Conservation (phyloP, 2,888 invertebrate species). For the Volucella inanis region DNA sequence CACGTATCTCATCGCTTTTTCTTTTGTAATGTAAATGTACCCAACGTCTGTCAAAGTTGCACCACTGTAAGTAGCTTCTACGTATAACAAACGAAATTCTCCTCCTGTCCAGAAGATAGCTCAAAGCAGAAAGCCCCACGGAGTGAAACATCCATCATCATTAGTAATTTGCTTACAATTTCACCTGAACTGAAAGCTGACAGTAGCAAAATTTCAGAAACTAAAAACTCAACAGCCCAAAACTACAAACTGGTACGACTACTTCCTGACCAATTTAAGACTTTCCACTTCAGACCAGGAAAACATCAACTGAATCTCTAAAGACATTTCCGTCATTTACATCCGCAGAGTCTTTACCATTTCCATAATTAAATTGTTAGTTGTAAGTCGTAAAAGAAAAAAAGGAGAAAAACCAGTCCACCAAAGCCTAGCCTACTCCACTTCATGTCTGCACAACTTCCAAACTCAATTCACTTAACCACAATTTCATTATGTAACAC, state of each 20-base stretch:
- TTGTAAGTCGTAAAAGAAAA: too few relatives aligned
- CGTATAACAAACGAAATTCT: too few relatives aligned
- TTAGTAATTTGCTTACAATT: too few relatives aligned
- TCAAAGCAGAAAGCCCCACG: too few relatives aligned
- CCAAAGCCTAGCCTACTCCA: slow-evolving; percentile 63
- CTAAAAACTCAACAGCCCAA: background rate
- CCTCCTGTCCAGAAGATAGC: fast-evolving
- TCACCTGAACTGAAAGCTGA: too few relatives aligned
- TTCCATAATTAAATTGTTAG: slow-evolving; percentile 18
- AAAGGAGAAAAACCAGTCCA: slow-evolving; percentile 19
- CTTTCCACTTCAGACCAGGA: slow-evolving; percentile 31
- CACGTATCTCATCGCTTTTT: too few relatives aligned
- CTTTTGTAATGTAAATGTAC: too few relatives aligned
- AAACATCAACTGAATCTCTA: background rate
- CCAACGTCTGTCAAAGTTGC: too few relatives aligned
- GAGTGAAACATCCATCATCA: too few relatives aligned
- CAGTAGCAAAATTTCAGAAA: background rate
- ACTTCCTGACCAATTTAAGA: slow-evolving; percentile 24
- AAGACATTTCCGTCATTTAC: slow-evolving; percentile 27
- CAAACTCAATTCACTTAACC: slow-evolving; percentile 61
- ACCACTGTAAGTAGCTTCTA: too few relatives aligned
- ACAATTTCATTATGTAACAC: slow-evolving; percentile 50
- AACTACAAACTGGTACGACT: background rate
- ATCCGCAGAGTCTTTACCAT: slow-evolving; percentile 20
- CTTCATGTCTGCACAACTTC: slow-evolving; percentile 63